phyloP scores from a whole-genome alignment of 2,888 invertebrate genomes.

The Microctonus aethiopoides region DNA sequence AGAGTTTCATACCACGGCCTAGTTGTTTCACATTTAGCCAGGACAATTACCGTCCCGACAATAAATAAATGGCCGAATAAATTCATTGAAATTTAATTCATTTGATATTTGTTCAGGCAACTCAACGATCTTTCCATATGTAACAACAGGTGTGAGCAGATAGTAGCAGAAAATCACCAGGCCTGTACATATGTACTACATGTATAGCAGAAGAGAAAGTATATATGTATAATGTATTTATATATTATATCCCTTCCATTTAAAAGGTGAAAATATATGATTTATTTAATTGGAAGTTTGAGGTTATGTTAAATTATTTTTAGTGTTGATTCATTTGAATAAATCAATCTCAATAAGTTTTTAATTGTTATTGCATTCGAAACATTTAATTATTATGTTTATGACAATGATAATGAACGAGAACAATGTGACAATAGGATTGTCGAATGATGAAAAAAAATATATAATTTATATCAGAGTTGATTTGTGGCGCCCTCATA shows the following conservation, averaged over 20 bases:
- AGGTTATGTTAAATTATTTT: no score
- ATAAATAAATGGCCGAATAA: constrained; percentile 44
- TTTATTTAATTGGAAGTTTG: no score
- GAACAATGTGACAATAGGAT: no score
- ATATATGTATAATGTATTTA: no score
- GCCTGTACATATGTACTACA: neutral
- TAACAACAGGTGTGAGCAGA: constrained; percentile 7
- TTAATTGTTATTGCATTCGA: no score
- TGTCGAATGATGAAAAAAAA: neutral
- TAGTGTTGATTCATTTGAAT: no score
- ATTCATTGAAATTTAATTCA: constrained; percentile 44
- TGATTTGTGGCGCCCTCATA: neutral
- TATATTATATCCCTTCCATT: neutral
- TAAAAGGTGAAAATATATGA: no score
- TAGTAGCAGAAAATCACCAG: no score
- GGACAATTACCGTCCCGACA: constrained; percentile 39
- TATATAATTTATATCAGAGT: neutral
- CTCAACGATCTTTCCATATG: neutral
- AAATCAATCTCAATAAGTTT: no score
- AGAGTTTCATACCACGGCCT: constrained; percentile 87
- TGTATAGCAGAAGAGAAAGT: neutral
- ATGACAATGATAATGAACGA: no score
- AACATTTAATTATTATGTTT: no score
- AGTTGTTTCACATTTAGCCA: constrained; percentile 65
- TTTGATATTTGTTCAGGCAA: neutral